Conservation (phyloP, 2,113 vertebrate species). For the Lophius piscatorius region DNA sequence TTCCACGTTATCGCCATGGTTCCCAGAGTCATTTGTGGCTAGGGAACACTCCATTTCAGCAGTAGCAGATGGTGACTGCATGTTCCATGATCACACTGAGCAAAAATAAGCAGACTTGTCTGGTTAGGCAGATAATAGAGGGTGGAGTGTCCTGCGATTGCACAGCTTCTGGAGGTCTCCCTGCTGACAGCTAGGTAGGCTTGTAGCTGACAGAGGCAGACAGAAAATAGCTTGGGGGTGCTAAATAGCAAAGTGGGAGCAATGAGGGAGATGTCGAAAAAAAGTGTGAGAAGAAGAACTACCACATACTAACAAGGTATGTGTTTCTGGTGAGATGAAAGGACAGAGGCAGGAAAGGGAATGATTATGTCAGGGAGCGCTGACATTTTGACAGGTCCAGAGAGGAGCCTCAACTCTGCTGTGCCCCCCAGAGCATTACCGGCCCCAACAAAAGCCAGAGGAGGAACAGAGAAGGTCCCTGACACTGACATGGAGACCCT, state of each 20-base stretch:
- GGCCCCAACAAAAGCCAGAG: slow-evolving; percentile 70
- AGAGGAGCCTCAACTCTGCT: slow-evolving; percentile 39
- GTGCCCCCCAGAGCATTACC: slow-evolving; percentile 17
- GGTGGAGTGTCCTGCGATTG: slow-evolving; percentile 1
- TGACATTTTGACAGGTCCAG: slow-evolving; percentile 60
- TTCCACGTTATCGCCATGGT: slow-evolving; percentile 67
- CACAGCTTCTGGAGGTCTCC: slow-evolving; percentile 1
- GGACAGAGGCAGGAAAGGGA: slow-evolving; percentile 14
- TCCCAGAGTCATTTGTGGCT: slow-evolving; percentile 76
- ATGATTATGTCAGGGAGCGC: slow-evolving; percentile 41
- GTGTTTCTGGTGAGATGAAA: slow-evolving; percentile 16
- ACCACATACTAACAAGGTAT: slow-evolving; percentile 16
- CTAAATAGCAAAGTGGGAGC: neutral
- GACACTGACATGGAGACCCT: slow-evolving; percentile 76
- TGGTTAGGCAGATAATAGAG: neutral
- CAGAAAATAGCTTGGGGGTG: neutral
- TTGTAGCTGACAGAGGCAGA: neutral
- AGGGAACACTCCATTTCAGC: slow-evolving; percentile 37
- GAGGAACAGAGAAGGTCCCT: slow-evolving; percentile 69
- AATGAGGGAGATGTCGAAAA: neutral
- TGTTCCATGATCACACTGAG: slow-evolving; percentile 67
- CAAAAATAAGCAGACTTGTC: neutral
- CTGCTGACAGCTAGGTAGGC: slow-evolving; percentile 2
- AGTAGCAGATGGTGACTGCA: slow-evolving; percentile 61
- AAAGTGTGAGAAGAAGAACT: neutral